Evolutionary conservation across 1,140 invertebrate species (phyloP), one percentile per base, ranked within the genome.

Genomic region (Drosophila sturtevanti): DNA sequence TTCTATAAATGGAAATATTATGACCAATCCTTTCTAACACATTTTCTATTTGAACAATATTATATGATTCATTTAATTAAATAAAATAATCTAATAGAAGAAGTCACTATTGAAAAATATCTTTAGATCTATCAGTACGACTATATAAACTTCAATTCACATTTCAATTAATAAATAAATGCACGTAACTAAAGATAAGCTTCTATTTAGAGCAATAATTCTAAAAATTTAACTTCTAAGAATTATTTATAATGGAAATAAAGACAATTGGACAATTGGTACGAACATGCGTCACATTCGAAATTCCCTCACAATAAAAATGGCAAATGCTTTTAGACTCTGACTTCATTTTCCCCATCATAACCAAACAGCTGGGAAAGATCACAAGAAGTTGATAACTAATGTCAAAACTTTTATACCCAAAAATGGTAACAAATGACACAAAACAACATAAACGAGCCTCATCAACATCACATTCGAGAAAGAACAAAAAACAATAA

Each of bases 391-490:
- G 35, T 63, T 85, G 73, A 85, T 77, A 54, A 66, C 70, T 71
- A 61, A 54, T 81, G 73, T 81, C 81, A 81, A 64, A 81, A 63
- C 60, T 44, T 9, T 21, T 21, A 0, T 21, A 48, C 22, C 22
- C 41, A 48, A 21, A 59, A 59, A 70, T 66, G 66, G 54, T 77
- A 81, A 81, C 73, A 52, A 68, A 59, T 62, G 61, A 77, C 61
- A 70, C 52, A 81, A 48, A 48, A 48, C 9, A 21, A 18, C 10
- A 48, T 48, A 21, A 48, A 48, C 41, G 41, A 48, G 41, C 16
- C 41, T 48, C 41, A 48, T 48, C 41, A 48, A 21, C 41, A 48
- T 18, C 1, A 44, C 1, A 4, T 31, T 14, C 48, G 59, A 65
- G 63, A 48, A 67, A 79, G 52, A 65, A 77, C 11, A 68, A 48